Evolutionary conservation across 1,140 invertebrate genomes (phyloP), one percentile per base, ranked within the genome.

Genomic region (Zaprionus gabonicus): DNA sequence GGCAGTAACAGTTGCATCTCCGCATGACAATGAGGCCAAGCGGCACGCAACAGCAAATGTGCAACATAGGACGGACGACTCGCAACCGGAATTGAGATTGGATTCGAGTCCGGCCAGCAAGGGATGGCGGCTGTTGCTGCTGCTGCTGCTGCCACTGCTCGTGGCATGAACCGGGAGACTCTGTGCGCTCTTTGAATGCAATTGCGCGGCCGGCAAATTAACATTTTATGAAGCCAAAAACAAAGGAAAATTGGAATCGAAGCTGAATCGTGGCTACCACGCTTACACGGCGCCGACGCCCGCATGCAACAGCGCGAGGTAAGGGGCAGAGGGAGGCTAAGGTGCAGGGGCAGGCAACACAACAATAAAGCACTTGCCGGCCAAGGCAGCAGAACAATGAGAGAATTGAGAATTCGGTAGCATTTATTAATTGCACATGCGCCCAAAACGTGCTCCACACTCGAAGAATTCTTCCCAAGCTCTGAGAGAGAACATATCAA

Each of bases 391-490:
- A 66, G 34, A 78, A 85, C 82, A 85, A 85, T 84, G 49, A 46
- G 25, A 63, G 62, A 76, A 76, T 68, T 70, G 28, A 62, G 67
- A 31, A 75, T 72, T 77, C 58, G 70, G 80, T 78, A 88, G 84
- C 84, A 88, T 88, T 88, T 88, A 88, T 88, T 88, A 88, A 88
- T 88, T 88, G 84, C 84, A 88, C 84, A 88, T 88, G 85, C 74
- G 85, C 81, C 71, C 69, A 75, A 84, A 88, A 84, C 81, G 85
- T 90, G 84, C 68, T 49, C 49, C 74, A 72, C 74, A 76, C 67
- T 64, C 27, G 17, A 28, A 27, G 34, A 71, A 31, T 56, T 36
- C 20, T n/a, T 34, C 7, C 17, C 56, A 36, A 36, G 36, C 6
- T 17, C 5, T 0, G 13, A 57, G 23, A 58, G 15, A 20, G 15